Conservation (phyloP, 2,888 invertebrate genomes). For the Amphipyra tragopoginis region DNA sequence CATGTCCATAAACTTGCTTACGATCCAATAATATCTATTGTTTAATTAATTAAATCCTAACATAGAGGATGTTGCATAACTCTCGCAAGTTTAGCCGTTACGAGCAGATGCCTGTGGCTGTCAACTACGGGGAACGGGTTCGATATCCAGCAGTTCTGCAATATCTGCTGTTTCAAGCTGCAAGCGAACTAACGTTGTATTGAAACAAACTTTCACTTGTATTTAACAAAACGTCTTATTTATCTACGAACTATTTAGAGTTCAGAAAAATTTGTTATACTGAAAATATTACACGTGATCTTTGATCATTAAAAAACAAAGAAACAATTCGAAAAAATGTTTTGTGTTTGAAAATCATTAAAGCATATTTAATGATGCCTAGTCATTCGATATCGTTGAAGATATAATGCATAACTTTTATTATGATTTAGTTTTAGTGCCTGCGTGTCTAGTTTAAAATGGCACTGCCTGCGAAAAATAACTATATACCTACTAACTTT, state of each 20-base stretch:
- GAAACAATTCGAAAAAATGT: not conserved
- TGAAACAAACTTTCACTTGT: slow-evolving; percentile 2
- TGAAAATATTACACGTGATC: not conserved
- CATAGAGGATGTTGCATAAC: not conserved
- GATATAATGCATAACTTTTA: not conserved
- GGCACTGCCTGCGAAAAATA: too few relatives aligned
- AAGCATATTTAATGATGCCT: not conserved
- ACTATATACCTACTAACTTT: too few relatives aligned
- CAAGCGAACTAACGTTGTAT: slow-evolving; percentile 22
- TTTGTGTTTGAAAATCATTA: too few relatives aligned
- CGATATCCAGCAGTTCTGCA: slow-evolving; percentile 25
- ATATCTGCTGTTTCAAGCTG: slow-evolving; percentile 17
- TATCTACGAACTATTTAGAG: too few relatives aligned
- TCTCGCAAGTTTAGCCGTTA: slow-evolving; percentile 36
- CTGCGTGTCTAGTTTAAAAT: too few relatives aligned
- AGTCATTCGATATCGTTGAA: not conserved
- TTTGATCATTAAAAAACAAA: not conserved
- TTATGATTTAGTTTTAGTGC: not conserved
- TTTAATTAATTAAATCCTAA: not conserved
- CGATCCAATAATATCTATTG: not conserved
- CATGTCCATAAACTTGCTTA: not conserved
- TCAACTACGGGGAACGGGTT: slow-evolving; percentile 14
- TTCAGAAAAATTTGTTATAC: not conserved
- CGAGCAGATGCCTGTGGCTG: slow-evolving; percentile 22
- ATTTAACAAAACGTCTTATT: not conserved